phyloP scores from a whole-genome alignment of 2,797 vertebrate species.

The Percopsis omiscomaycus region DNA sequence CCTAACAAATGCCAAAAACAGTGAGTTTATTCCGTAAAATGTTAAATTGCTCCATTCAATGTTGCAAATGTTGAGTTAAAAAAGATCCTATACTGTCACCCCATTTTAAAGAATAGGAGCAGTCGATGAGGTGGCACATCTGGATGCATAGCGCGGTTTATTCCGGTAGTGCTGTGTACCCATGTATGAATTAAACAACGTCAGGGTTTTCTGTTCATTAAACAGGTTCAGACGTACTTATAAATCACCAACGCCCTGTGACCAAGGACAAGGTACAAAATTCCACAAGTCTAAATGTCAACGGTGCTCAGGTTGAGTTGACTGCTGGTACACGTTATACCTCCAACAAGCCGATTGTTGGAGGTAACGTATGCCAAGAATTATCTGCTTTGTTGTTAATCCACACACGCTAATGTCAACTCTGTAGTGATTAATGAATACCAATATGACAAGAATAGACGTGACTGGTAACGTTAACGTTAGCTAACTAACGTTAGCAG shows the following conservation, averaged over 20 bases:
- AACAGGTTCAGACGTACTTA: constrained; percentile 5
- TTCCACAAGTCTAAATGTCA: constrained; percentile 68
- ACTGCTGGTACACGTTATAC: constrained; percentile 43
- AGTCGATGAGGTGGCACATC: constrained; percentile 77
- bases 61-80: no score
- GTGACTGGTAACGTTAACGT: no score
- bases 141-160: constrained; percentile 27
- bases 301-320: constrained; percentile 46
- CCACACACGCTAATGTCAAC: neutral
- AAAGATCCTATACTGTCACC: no score
- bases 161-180: no score
- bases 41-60: no score
- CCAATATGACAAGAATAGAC: constrained; percentile 1
- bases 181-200: neutral
- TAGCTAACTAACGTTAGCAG: constrained; percentile 58
- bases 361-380: constrained; percentile 26
- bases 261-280: constrained; percentile 27
- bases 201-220: neutral
- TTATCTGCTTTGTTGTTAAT: neutral
- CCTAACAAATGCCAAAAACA: no score
- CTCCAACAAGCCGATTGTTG: constrained; percentile 3
- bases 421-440: constrained; percentile 10
- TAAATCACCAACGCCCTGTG: constrained; percentile 1
- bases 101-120: no score
- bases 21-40: no score